Evolutionary conservation across 2,113 vertebrate species (phyloP).

Genomic region (Turdus rufiventris): DNA sequence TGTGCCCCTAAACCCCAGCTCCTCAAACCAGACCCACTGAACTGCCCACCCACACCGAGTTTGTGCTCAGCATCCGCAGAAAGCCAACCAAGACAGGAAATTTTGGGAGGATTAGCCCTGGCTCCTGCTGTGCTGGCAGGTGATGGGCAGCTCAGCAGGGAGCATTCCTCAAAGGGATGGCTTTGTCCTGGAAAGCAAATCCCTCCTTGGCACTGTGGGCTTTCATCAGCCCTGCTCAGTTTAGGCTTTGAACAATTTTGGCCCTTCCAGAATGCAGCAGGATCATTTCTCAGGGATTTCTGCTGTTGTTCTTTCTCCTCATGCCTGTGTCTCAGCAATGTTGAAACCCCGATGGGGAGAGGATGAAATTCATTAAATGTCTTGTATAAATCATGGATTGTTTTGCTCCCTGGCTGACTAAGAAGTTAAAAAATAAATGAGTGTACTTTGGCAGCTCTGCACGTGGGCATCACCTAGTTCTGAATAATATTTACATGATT

Average conservation of each 20-base stretch:
- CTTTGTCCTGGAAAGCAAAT: neutral
- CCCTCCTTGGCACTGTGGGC: neutral
- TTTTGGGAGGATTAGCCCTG: neutral
- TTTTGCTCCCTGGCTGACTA: conserved; percentile 26
- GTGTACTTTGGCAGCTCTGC: conserved; percentile 19
- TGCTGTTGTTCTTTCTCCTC: neutral
- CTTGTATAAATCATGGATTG: conserved; percentile 29
- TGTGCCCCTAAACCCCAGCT: neutral
- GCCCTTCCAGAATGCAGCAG: neutral
- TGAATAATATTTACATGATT: conserved; percentile 14
- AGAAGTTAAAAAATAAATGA: conserved; percentile 38
- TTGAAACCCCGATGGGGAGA: neutral
- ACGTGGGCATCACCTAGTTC: neutral
- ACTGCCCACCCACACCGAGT: rapidly evolving
- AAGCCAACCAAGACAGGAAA: neutral
- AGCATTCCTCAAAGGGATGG: neutral
- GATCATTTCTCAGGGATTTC: neutral
- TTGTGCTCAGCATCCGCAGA: rapidly evolving
- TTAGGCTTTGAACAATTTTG: neutral
- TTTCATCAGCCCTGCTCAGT: neutral
- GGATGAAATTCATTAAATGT: conserved; percentile 13
- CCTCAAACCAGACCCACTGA: neutral
- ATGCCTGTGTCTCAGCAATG: neutral
- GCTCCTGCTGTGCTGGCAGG: neutral
- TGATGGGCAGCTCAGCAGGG: neutral